Percentiles rank a stretch among this genome's conserved stretches.
Evolutionary conservation across 2,797 vertebrate species (phyloP).

Genomic region (Smutsia gigantea): DNA sequence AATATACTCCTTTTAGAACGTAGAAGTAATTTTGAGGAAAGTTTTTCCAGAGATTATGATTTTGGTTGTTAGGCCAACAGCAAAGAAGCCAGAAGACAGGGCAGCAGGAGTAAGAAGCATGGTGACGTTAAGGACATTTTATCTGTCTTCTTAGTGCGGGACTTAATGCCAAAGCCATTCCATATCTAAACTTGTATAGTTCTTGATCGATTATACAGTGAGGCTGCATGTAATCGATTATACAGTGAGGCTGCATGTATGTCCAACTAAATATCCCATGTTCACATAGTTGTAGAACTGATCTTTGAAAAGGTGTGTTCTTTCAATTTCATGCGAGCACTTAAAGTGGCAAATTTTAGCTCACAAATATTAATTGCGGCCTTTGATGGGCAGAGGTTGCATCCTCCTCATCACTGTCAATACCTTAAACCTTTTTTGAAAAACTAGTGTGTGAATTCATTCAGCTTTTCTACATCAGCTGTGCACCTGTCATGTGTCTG

Average conservation of each 20-base stretch:
- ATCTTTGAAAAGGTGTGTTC: background rate
- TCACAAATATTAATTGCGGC: background rate
- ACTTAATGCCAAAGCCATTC: background rate
- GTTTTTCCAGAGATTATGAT: background rate
- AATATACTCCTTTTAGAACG: background rate
- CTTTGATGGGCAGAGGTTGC: background rate
- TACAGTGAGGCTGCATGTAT: background rate
- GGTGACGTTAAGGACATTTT: background rate
- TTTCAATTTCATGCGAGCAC: background rate
- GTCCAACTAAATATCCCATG: background rate
- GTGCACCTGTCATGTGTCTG: no score
- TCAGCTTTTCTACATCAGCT: background rate
- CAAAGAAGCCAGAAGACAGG: background rate
- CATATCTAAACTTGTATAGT: background rate
- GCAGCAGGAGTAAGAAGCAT: background rate
- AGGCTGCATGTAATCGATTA: no score
- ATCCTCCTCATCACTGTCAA: background rate
- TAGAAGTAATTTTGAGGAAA: background rate
- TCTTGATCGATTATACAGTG: conserved; percentile 21
- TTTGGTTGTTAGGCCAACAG: background rate
- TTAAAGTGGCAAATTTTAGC: background rate
- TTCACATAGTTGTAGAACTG: background rate
- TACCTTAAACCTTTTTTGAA: background rate
- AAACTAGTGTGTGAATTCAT: background rate
- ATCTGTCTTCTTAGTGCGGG: background rate